Conservation (phyloP, 1,140 invertebrate genomes). For the Hycleus cichorii region DNA sequence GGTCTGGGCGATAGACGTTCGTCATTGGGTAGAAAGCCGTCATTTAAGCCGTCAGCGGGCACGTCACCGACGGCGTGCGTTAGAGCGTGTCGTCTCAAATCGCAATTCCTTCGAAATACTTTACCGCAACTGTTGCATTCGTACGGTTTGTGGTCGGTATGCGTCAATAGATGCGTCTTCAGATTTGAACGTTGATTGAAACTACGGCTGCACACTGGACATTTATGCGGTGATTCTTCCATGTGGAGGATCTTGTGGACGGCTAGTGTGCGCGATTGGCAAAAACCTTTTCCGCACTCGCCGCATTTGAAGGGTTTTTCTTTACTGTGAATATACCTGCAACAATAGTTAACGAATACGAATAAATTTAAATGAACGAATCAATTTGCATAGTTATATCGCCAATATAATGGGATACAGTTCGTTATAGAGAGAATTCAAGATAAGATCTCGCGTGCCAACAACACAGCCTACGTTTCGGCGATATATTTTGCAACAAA, state of each 20-base stretch:
- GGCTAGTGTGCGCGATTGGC: slow-evolving; percentile 86
- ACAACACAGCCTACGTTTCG: no score
- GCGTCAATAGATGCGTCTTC: slow-evolving; percentile 89
- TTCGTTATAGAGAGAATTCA: slow-evolving; percentile 9
- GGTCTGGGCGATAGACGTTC: slow-evolving; percentile 42
- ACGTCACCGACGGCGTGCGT: slow-evolving; percentile 80
- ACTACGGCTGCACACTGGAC: slow-evolving; percentile 77
- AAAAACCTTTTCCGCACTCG: slow-evolving; percentile 94
- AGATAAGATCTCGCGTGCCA: slow-evolving; percentile 14
- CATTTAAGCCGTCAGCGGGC: slow-evolving; percentile 58
- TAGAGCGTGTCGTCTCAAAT: slow-evolving; percentile 72
- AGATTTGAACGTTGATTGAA: slow-evolving; percentile 90
- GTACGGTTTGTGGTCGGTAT: slow-evolving; percentile 92
- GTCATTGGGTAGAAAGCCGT: slow-evolving; percentile 37
- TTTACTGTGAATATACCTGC: slow-evolving; percentile 93
- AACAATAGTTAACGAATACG: slow-evolving; percentile 35
- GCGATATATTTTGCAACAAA: no score
- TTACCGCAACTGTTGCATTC: slow-evolving; percentile 86
- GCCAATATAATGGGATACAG: slow-evolving; percentile 4
- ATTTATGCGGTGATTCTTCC: slow-evolving; percentile 89
- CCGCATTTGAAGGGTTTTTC: slow-evolving; percentile 96
- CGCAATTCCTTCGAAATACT: slow-evolving; percentile 79
- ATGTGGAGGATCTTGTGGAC: slow-evolving; percentile 90
- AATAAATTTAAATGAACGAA: neutral
- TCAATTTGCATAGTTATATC: slow-evolving; percentile 9